Evolutionary conservation across 2,113 vertebrate species (phyloP).

Genomic region (Empidonax traillii): DNA sequence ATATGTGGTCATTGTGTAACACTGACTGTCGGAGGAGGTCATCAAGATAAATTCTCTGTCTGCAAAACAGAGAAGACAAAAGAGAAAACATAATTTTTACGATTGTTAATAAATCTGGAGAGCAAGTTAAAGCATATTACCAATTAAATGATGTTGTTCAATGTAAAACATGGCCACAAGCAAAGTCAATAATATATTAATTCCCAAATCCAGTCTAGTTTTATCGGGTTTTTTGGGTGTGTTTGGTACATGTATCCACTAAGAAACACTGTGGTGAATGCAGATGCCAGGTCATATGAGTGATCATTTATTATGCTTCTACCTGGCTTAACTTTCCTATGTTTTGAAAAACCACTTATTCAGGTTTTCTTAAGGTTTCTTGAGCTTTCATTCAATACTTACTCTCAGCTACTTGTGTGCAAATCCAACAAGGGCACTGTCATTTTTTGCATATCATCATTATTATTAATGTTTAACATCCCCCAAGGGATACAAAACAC

Average conservation of each 20-base stretch:
- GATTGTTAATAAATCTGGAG: background rate
- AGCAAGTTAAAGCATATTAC: background rate
- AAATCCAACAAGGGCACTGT: background rate
- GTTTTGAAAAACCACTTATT: background rate
- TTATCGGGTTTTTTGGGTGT: background rate
- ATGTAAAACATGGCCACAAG: background rate
- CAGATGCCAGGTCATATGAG: background rate
- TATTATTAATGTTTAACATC: background rate
- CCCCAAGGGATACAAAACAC: background rate
- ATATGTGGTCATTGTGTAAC: background rate
- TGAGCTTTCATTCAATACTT: background rate
- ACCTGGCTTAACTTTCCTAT: background rate
- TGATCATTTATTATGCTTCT: background rate
- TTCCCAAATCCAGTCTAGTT: background rate
- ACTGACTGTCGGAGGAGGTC: background rate
- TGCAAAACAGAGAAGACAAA: background rate
- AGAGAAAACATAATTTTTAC: constrained; percentile 3
- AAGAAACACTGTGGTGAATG: background rate
- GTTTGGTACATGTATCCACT: background rate
- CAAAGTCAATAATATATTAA: background rate
- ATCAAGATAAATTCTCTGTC: background rate
- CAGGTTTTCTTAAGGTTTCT: background rate
- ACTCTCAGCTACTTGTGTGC: background rate
- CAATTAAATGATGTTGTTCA: background rate
- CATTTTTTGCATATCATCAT: background rate